Conservation (phyloP, 2,113 vertebrate genomes). For the Macaca nemestrina region DNA sequence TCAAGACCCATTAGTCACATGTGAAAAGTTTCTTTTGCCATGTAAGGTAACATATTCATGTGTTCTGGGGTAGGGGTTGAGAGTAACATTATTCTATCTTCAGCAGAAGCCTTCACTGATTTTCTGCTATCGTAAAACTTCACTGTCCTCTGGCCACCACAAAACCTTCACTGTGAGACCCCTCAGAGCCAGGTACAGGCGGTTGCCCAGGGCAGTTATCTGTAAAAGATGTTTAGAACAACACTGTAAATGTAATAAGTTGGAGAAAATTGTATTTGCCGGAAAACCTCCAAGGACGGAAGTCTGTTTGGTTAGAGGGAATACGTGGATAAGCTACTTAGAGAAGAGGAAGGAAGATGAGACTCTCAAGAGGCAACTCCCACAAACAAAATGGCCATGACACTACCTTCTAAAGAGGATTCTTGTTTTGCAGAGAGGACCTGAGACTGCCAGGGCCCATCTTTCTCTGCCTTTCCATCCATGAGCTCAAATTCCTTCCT, state of each 20-base stretch:
- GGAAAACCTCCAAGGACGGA: not conserved
- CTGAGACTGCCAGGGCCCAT: not conserved
- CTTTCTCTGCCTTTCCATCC: not conserved
- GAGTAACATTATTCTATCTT: not conserved
- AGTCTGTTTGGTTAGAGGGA: not conserved
- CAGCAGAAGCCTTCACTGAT: not conserved
- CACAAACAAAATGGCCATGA: not conserved
- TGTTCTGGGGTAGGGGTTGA: not conserved
- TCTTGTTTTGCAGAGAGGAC: not conserved
- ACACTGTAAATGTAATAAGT: not conserved
- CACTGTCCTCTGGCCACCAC: too few relatives aligned
- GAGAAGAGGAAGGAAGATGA: not conserved
- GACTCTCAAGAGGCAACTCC: not conserved
- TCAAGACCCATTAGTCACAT: not conserved
- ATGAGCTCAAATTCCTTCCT: not conserved
- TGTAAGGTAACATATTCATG: not conserved
- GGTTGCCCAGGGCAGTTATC: not conserved
- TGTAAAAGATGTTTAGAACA: not conserved
- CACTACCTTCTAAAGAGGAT: not conserved
- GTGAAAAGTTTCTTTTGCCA: not conserved
- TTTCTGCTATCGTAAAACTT: not conserved
- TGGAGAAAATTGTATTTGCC: not conserved
- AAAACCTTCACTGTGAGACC: not conserved
- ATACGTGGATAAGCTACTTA: not conserved
- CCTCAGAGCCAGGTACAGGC: not conserved